Evolutionary conservation across 2,888 invertebrate species (phyloP).

Genomic region (Spilosoma lubricipeda): DNA sequence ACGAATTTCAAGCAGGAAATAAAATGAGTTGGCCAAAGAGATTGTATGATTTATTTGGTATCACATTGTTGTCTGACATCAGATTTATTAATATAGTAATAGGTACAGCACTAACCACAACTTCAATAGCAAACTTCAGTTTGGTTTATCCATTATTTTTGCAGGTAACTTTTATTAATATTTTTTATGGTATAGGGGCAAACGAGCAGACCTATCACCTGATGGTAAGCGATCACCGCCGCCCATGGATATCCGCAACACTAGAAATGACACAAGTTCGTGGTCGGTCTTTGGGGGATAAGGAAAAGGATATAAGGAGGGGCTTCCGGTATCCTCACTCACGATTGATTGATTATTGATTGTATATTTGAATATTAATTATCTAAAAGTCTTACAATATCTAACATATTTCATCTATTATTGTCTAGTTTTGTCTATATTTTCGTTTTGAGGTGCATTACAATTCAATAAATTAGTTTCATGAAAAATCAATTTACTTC

Average conservation of each 20-base stretch:
- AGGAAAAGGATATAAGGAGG: too few relatives aligned
- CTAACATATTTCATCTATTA: neutral
- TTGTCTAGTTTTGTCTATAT: neutral
- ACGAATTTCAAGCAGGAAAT: slow-evolving; percentile 16
- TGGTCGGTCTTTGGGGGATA: too few relatives aligned
- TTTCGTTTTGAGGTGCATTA: neutral
- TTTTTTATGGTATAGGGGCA: too few relatives aligned
- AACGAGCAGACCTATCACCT: too few relatives aligned
- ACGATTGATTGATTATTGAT: too few relatives aligned
- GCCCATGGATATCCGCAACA: too few relatives aligned
- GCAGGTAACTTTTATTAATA: slow-evolving; percentile 69
- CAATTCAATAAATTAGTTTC: neutral
- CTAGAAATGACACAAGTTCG: too few relatives aligned
- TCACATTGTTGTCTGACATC: slow-evolving; percentile 87
- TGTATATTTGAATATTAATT: neutral
- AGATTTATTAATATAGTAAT: slow-evolving; percentile 89
- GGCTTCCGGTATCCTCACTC: too few relatives aligned
- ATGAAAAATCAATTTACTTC: slow-evolving; percentile 24
- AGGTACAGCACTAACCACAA: slow-evolving; percentile 89
- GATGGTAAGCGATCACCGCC: too few relatives aligned
- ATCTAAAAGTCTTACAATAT: neutral
- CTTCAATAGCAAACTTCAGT: slow-evolving; percentile 89
- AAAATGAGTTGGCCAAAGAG: slow-evolving; percentile 63
- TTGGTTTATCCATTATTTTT: slow-evolving; percentile 90
- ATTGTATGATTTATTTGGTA: slow-evolving; percentile 85